These are phyloP conservation scores for Antitype chi DNA, from an alignment of 2,888 invertebrate species.

Conservation along the genomic window DNA sequence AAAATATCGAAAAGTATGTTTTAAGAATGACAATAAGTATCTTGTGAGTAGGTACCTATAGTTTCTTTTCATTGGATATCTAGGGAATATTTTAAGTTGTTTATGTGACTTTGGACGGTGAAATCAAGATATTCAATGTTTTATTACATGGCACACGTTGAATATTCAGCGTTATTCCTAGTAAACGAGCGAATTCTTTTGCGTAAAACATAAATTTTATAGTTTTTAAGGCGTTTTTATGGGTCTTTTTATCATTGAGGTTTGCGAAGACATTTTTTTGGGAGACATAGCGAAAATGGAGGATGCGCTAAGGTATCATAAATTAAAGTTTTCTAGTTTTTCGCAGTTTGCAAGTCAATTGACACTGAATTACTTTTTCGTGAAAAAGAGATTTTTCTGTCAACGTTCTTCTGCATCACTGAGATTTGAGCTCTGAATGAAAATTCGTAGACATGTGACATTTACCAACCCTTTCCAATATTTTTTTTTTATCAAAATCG, in stretches of 20 bases:
- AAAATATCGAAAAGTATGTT: slow-evolving; percentile 24
- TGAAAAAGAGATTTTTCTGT: neutral
- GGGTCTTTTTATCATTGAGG: slow-evolving; percentile 1
- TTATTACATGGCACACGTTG: slow-evolving; percentile 45
- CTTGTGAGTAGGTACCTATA: neutral
- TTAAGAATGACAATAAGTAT: slow-evolving; percentile 52
- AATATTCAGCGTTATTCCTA: slow-evolving; percentile 57
- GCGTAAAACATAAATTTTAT: slow-evolving; percentile 25
- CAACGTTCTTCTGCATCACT: neutral
- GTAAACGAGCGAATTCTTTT: slow-evolving; percentile 49
- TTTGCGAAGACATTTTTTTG: neutral
- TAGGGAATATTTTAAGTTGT: slow-evolving; percentile 48
- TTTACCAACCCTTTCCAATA: too few relatives aligned
- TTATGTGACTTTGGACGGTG: slow-evolving; percentile 23
- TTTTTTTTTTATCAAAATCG: too few relatives aligned
- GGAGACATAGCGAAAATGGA: neutral
- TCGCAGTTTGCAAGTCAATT: too few relatives aligned
- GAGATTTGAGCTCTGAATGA: too few relatives aligned
- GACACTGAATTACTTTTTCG: too few relatives aligned
- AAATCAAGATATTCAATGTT: slow-evolving; percentile 46
- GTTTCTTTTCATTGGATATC: slow-evolving; percentile 32
- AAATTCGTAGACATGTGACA: too few relatives aligned
- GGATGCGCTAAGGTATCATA: too few relatives aligned
- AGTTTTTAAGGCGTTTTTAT: slow-evolving; percentile 10
- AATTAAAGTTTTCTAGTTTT: too few relatives aligned